Evolutionary conservation across 2,888 invertebrate genomes (phyloP), one percentile per base, ranked within the genome.

Genomic region (Agrotis puta): DNA sequence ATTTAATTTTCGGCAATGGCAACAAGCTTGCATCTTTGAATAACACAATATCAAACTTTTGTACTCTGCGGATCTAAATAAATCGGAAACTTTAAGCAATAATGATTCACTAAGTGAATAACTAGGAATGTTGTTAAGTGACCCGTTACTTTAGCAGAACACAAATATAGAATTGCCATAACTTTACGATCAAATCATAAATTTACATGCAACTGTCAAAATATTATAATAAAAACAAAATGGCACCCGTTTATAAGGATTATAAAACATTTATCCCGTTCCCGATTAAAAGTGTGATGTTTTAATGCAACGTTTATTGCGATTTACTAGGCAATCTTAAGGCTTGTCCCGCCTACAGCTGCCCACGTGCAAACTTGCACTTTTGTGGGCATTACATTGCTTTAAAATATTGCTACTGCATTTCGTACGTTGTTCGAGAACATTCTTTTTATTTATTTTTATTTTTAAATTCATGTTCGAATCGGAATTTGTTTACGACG

Each of bases 221-320:
- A 66, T n/a, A 58, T 63, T n/a, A 58, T 63, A 70, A 50, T 67
- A 80, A 81, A 73, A 78, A 64, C 64, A 72, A 51, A 82, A 84
- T 82, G 86, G 87, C 83, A 87, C 84, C 84, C 86, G 77, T 77
- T 80, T 80, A 81, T 88, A 87, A 84, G 87, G 73, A 86, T 87
- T 83, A 84, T 81, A 88, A 87, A 87, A 89, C 90, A 89, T 91
- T 91, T 92, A 91, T 90, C 76, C 77, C 79, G 72, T 77, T 79
- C 70, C 70, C 68, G 87, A 85, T 86, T 82, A 86, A 86, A 88
- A 86, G 83, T 84, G 87, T 89, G 87, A 88, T 87, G 87, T 85
- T 91, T 89, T 89, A 92, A 92, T 90, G 90, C 85, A 85, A 89
- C 88, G 86, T 89, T 93, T 92, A 91, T 92, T 89, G 88, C 90